phyloP scores from a whole-genome alignment of 2,888 invertebrate species.

The Nematopogon swammerdamellus region DNA sequence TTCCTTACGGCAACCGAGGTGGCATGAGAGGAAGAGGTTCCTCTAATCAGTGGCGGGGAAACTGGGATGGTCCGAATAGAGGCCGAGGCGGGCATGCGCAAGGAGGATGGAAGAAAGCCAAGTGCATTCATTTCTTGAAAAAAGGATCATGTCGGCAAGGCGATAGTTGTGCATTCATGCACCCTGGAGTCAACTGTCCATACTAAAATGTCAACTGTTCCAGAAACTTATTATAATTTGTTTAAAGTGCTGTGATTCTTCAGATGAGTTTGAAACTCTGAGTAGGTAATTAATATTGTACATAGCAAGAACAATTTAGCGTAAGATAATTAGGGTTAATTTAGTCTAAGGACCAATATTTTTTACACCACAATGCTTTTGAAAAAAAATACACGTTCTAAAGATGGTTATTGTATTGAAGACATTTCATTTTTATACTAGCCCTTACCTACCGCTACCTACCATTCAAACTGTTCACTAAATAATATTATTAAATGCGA shows the following conservation, averaged over 20 bases:
- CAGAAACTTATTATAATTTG: slow-evolving; percentile 7
- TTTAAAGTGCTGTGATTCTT: slow-evolving; percentile 9
- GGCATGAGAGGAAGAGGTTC: slow-evolving; percentile 54
- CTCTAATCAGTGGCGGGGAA: slow-evolving; percentile 48
- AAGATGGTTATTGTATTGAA: too few species aligned
- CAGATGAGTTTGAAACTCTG: not conserved
- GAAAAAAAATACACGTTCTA: too few species aligned
- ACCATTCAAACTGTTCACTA: too few species aligned
- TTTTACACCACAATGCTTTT: too few species aligned
- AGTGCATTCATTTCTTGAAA: slow-evolving; percentile 77
- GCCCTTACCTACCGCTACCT: too few species aligned
- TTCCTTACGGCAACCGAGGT: slow-evolving; percentile 45
- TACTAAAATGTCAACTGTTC: slow-evolving; percentile 23
- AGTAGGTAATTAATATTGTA: too few species aligned
- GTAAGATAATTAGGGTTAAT: too few species aligned
- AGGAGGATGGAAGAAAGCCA: slow-evolving; percentile 46
- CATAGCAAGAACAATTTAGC: too few species aligned
- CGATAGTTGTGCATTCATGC: slow-evolving; percentile 79
- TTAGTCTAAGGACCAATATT: too few species aligned
- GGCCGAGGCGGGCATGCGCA: slow-evolving; percentile 46
- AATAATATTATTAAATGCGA: too few species aligned
- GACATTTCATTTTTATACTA: too few species aligned
- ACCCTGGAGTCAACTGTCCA: slow-evolving; percentile 67
- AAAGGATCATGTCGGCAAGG: slow-evolving; percentile 80
- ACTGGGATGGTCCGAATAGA: slow-evolving; percentile 44